phyloP scores from a whole-genome alignment of 2,113 vertebrate genomes.

The Petromus typicus region DNA sequence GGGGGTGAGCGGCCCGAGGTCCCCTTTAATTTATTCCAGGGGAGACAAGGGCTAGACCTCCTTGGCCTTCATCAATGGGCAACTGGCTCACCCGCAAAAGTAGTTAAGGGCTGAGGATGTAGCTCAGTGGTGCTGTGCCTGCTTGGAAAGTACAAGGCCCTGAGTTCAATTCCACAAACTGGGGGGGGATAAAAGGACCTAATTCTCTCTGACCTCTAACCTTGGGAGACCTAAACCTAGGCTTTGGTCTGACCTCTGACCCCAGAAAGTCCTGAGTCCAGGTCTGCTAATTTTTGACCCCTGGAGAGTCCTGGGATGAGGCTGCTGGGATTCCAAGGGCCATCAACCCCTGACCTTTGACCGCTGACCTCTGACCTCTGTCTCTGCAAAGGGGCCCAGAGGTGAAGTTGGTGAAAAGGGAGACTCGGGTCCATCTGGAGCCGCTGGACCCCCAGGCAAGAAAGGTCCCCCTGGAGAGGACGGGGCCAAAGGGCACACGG shows the following conservation, averaged over 20 bases:
- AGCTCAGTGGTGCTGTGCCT: no score
- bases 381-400: constrained; percentile 88
- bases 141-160: no score
- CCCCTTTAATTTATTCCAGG: not conserved
- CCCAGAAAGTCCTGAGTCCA: not conserved
- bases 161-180: no score
- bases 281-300: not conserved
- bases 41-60: no score
- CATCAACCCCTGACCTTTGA: no score
- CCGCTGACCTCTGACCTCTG: not conserved
- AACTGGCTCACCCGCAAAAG: not conserved
- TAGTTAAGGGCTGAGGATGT: no score
- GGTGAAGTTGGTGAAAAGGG: constrained; percentile 95
- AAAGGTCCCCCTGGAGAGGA: constrained; percentile 94
- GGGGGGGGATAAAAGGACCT: not conserved
- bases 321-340: no score
- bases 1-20: not conserved
- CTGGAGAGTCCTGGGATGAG: not conserved
- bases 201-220: not conserved
- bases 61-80: not conserved
- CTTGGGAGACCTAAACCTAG: not conserved
- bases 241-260: not conserved
- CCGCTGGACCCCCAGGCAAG: constrained; percentile 92
- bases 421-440: constrained; percentile 90
- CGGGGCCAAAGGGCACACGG: constrained; percentile 92